Evolutionary conservation across 2,113 vertebrate genomes (phyloP).

Genomic region (Hemicordylus capensis): DNA sequence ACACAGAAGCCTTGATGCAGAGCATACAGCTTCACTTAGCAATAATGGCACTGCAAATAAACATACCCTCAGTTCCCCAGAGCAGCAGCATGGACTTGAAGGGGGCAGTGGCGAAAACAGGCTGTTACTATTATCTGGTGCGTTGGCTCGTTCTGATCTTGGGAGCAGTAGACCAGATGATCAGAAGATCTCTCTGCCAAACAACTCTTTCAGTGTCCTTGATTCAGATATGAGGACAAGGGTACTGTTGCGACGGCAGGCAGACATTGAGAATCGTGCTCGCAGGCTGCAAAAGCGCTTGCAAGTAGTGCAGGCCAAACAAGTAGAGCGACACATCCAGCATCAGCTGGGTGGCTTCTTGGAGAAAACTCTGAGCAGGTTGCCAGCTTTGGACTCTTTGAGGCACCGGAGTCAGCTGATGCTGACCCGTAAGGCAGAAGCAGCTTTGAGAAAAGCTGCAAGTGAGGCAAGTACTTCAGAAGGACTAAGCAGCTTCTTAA

Average conservation of each 20-base stretch:
- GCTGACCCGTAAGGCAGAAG: conserved; percentile 85
- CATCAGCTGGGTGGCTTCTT: conserved; percentile 95
- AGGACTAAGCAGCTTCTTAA: conserved; percentile 85
- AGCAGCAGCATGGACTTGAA: conserved; percentile 73
- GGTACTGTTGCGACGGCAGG: conserved; percentile 86
- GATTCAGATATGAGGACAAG: conserved; percentile 87
- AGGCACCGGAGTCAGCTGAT: conserved; percentile 78
- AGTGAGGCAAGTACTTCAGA: conserved; percentile 80
- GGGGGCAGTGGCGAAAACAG: conserved; percentile 61
- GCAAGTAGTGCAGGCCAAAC: conserved; percentile 97
- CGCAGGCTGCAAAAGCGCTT: conserved; percentile 92
- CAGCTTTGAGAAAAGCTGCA: conserved; percentile 80
- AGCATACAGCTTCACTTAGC: conserved; percentile 73
- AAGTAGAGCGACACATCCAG: conserved; percentile 96
- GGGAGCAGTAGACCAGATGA: conserved; percentile 75
- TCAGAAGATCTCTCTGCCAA: conserved; percentile 69
- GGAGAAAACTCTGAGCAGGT: conserved; percentile 85
- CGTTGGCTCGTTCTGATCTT: conserved; percentile 46
- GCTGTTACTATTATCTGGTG: conserved; percentile 48
- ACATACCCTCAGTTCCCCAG: conserved; percentile 67
- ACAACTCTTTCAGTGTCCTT: conserved; percentile 72
- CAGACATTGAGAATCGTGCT: conserved; percentile 89
- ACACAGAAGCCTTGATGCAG: conserved; percentile 79
- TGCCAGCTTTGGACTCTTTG: conserved; percentile 79
- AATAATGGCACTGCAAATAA: conserved; percentile 80